Evolutionary conservation across 2,888 invertebrate genomes (phyloP).

Genomic region (Anarsia innoxiella): DNA sequence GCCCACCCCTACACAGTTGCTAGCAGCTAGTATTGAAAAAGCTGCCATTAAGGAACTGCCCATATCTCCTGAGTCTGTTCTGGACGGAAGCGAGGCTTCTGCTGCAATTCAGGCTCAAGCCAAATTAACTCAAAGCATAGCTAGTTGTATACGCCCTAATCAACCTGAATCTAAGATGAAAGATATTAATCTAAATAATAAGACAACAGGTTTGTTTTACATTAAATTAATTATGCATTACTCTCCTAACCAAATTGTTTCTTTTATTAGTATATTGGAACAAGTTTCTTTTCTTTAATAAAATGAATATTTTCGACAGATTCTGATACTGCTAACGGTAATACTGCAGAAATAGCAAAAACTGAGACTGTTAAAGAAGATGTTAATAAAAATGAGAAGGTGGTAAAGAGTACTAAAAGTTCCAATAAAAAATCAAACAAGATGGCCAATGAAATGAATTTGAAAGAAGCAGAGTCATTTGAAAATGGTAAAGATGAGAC

Average conservation of each 20-base stretch:
- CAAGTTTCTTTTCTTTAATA: constrained; percentile 9
- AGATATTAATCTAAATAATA: constrained; percentile 64
- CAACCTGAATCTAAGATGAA: constrained; percentile 61
- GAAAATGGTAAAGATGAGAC: constrained; percentile 70
- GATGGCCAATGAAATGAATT: constrained; percentile 40
- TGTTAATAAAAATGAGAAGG: constrained; percentile 61
- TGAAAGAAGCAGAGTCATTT: constrained; percentile 47
- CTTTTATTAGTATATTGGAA: constrained; percentile 6
- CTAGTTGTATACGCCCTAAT: constrained; percentile 48
- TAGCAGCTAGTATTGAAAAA: constrained; percentile 64
- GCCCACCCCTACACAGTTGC: constrained; percentile 54
- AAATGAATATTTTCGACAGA: constrained; percentile 30
- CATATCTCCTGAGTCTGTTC: constrained; percentile 22
- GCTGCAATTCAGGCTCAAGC: constrained; percentile 63
- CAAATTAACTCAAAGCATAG: constrained; percentile 63
- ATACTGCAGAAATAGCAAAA: constrained; percentile 44
- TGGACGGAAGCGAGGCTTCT: constrained; percentile 41
- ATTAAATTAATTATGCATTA: too few relatives aligned
- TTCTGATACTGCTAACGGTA: constrained; percentile 62
- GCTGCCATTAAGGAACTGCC: constrained; percentile 51
- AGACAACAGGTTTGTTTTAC: constrained; percentile 45
- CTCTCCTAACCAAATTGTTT: too few relatives aligned
- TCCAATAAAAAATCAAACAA: constrained; percentile 51
- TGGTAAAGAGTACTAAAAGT: constrained; percentile 52
- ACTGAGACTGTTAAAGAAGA: constrained; percentile 55